phyloP scores from a whole-genome alignment of 1,140 invertebrate genomes.

The Nephila pilipes region DNA sequence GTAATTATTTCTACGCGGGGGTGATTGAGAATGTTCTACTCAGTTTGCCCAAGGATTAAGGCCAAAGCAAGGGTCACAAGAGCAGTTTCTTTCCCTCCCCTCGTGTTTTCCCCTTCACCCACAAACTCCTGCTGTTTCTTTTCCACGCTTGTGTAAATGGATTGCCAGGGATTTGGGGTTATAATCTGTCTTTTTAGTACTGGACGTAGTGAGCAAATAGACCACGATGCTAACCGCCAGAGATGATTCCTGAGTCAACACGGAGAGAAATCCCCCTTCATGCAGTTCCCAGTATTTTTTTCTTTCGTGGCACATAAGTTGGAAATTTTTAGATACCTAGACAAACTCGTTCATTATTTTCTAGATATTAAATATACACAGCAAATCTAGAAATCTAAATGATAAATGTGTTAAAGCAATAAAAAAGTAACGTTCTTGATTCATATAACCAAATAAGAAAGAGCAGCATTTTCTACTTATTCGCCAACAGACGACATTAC shows the following conservation, averaged over 20 bases:
- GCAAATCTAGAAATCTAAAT: no score
- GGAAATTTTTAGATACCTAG: not conserved
- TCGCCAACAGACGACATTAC: no score
- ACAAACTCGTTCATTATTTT: no score
- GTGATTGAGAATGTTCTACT: slow-evolving; percentile 42
- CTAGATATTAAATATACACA: no score
- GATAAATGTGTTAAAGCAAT: no score
- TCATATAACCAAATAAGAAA: no score
- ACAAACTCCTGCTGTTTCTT: slow-evolving; percentile 53
- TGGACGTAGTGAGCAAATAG: slow-evolving; percentile 47
- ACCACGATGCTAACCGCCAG: slow-evolving; percentile 55
- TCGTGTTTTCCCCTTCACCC: not conserved
- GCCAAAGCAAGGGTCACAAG: slow-evolving; percentile 54
- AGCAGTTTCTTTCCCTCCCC: not conserved
- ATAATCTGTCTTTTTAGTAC: slow-evolving; percentile 73
- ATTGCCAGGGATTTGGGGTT: slow-evolving; percentile 68
- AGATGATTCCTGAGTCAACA: slow-evolving; percentile 51
- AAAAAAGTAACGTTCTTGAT: no score
- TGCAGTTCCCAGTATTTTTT: not conserved
- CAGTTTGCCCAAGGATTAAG: slow-evolving; percentile 70
- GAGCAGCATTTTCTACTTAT: no score
- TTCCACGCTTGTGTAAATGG: slow-evolving; percentile 72
- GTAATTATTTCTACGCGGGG: slow-evolving; percentile 73
- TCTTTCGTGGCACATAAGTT: not conserved
- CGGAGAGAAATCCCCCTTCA: not conserved